phyloP scores from a whole-genome alignment of 2,113 vertebrate genomes.

The Spheniscus mendiculus region DNA sequence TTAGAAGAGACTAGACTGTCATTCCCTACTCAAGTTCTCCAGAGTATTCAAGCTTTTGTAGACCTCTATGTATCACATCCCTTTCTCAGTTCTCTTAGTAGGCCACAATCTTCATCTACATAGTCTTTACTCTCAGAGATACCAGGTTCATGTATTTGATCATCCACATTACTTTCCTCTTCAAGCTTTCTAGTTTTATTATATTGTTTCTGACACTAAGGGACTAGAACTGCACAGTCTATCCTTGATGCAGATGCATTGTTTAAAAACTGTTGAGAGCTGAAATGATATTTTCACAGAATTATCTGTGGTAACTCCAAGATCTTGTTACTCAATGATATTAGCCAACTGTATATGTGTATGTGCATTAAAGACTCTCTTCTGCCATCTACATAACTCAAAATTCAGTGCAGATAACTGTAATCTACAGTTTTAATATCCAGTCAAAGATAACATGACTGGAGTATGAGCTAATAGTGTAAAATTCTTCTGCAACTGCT shows the following conservation, averaged over 20 bases:
- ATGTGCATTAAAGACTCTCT: not conserved
- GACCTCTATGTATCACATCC: not conserved
- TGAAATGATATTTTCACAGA: not conserved
- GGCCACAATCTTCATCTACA: not conserved
- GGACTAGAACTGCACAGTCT: not conserved
- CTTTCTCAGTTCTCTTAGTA: not conserved
- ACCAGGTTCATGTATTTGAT: not conserved
- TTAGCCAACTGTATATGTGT: not conserved
- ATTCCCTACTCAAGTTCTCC: not conserved
- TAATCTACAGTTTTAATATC: not conserved
- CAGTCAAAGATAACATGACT: not conserved
- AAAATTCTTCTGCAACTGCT: not conserved
- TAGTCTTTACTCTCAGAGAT: not conserved
- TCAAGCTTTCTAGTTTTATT: not conserved
- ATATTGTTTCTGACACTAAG: not conserved
- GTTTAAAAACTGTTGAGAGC: not conserved
- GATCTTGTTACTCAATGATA: not conserved
- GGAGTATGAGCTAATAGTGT: not conserved
- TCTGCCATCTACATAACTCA: not conserved
- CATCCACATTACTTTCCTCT: not conserved
- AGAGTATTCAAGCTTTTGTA: not conserved
- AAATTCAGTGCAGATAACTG: not conserved
- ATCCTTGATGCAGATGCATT: not conserved
- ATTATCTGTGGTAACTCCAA: not conserved
- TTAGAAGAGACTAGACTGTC: not conserved